Evolutionary conservation across 2,888 invertebrate species (phyloP).

Genomic region (Phortica magna): DNA sequence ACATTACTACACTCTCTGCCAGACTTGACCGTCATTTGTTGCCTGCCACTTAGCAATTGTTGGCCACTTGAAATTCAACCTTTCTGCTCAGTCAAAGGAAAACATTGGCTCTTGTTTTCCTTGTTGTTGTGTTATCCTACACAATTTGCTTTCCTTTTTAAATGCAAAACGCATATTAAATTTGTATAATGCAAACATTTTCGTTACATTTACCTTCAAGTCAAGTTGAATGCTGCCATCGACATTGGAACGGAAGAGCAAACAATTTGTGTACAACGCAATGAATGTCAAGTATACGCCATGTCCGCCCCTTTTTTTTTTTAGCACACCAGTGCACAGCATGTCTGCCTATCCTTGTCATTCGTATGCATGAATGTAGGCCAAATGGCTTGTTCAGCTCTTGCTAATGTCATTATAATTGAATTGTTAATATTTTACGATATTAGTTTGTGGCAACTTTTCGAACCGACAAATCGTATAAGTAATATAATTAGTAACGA

Average conservation of each 20-base stretch:
- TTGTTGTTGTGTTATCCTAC: not conserved
- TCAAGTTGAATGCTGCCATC: not conserved
- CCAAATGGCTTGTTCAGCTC: constrained; percentile 16
- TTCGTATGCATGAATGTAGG: constrained; percentile 44
- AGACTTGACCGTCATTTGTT: not conserved
- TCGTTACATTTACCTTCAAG: not conserved
- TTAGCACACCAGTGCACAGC: not conserved
- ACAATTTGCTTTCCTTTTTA: constrained; percentile 1
- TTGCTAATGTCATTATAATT: constrained; percentile 65
- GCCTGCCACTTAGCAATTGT: constrained; percentile 14
- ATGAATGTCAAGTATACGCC: constrained; percentile 29
- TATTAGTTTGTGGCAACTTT: not conserved
- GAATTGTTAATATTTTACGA: constrained; percentile 66
- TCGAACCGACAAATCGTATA: not conserved
- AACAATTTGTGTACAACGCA: constrained; percentile 12
- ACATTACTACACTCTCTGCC: not conserved
- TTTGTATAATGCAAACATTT: constrained; percentile 18
- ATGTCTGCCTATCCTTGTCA: constrained; percentile 42
- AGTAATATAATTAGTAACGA: no score
- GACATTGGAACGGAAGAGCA: constrained; percentile 1
- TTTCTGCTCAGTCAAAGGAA: constrained; percentile 41
- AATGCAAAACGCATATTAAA: constrained; percentile 27
- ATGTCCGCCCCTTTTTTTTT: not conserved
- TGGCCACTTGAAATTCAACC: constrained; percentile 36
- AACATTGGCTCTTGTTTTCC: constrained; percentile 49